Evolutionary conservation across 2,797 vertebrate species (phyloP).

Genomic region (Holocentrus rufus): DNA sequence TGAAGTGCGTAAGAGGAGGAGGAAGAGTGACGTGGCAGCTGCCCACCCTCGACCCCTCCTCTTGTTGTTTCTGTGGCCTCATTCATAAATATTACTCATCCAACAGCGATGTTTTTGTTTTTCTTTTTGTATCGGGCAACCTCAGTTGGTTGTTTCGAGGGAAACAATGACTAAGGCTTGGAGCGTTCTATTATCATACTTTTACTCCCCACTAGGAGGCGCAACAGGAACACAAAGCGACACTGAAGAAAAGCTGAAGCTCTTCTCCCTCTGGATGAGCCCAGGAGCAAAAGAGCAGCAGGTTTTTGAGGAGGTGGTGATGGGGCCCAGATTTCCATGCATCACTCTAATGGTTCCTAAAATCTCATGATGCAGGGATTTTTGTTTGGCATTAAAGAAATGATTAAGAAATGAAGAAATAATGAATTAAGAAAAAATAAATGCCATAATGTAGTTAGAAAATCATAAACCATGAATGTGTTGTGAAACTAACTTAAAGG

Average conservation of each 20-base stretch:
- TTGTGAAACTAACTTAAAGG: no score
- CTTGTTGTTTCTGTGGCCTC: conserved; percentile 3
- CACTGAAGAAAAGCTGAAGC: neutral
- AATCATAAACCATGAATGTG: no score
- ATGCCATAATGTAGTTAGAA: no score
- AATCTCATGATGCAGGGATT: no score
- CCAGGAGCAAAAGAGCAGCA: no score
- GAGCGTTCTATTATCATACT: neutral
- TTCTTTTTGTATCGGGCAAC: neutral
- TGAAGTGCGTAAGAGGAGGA: conserved; percentile 27
- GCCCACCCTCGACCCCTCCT: neutral
- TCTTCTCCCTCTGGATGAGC: no score
- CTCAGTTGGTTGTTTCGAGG: neutral
- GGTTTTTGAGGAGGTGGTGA: no score
- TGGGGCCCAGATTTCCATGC: no score
- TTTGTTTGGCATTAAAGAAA: no score
- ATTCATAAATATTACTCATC: conserved; percentile 62
- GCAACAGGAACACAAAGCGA: conserved; percentile 39
- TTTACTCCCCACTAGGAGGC: conserved; percentile 54
- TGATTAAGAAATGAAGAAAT: no score
- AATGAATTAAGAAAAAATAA: no score
- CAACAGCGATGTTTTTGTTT: conserved; percentile 33
- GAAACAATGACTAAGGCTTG: conserved; percentile 49
- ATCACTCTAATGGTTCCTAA: no score
- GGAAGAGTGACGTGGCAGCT: conserved; percentile 10